Evolutionary conservation across 2,797 vertebrate genomes (phyloP).

Genomic region (Macropodus opercularis): DNA sequence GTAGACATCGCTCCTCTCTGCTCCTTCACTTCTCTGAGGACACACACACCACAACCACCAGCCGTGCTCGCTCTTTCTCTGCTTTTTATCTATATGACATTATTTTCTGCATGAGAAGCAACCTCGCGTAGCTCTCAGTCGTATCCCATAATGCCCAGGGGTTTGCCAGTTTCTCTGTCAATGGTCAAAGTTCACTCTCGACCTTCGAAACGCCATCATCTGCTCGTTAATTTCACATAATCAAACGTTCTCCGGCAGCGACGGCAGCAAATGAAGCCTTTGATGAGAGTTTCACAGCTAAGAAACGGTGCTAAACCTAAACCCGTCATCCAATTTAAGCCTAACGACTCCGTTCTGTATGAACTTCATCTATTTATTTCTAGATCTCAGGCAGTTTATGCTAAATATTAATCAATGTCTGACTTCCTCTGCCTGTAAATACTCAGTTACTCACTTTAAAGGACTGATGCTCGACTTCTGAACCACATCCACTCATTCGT

Average conservation of each 20-base stretch:
- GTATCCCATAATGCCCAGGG: background rate
- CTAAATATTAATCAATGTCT: background rate
- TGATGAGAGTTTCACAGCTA: too few species aligned
- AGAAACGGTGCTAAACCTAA: too few species aligned
- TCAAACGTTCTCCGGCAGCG: background rate
- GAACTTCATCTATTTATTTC: background rate
- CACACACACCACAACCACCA: background rate
- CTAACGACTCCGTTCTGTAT: background rate
- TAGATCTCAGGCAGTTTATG: too few species aligned
- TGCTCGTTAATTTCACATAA: background rate
- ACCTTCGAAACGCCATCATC: background rate
- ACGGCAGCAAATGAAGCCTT: too few species aligned
- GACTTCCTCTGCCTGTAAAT: background rate
- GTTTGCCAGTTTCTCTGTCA: background rate
- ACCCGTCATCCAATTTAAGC: too few species aligned
- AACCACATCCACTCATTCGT: background rate
- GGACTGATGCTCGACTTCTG: conserved; percentile 5
- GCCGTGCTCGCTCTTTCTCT: background rate
- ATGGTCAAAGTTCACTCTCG: background rate
- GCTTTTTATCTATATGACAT: background rate
- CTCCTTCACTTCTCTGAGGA: background rate
- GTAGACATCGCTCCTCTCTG: background rate
- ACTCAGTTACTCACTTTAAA: background rate
- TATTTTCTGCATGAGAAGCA: background rate
- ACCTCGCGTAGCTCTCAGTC: background rate